phyloP scores from a whole-genome alignment of 2,797 vertebrate genomes.

The Brachyalestes nurse region DNA sequence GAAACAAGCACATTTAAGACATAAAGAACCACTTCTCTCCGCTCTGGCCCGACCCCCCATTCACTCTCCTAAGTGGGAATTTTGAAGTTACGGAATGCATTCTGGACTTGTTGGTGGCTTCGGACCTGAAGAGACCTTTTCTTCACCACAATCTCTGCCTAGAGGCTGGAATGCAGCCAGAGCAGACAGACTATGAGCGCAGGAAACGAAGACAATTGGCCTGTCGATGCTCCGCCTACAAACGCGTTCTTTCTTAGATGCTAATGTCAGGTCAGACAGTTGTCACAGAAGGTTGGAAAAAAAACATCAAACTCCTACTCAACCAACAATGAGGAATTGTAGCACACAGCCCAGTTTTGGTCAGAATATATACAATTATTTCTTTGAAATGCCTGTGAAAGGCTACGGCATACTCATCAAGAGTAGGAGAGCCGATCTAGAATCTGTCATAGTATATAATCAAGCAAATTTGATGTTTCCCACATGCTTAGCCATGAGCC shows the following conservation, averaged over 20 bases:
- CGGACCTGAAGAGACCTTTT: constrained; percentile 54
- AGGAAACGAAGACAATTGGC: constrained; percentile 30
- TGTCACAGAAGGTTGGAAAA: background rate
- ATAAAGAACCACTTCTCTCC: constrained; percentile 27
- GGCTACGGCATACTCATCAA: too few species aligned
- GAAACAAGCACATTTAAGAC: constrained; percentile 52
- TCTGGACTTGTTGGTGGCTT: constrained; percentile 68
- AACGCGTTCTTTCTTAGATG: background rate
- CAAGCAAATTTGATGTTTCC: too few species aligned
- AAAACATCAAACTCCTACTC: background rate
- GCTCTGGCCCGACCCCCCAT: constrained; percentile 23
- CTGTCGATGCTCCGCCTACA: background rate
- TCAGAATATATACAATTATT: background rate
- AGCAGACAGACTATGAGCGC: background rate
- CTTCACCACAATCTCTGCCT: constrained; percentile 48
- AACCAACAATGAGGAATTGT: background rate
- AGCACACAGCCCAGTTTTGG: background rate
- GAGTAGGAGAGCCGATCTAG: too few species aligned
- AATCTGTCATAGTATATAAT: too few species aligned
- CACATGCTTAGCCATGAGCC: too few species aligned
- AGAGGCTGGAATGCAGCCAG: constrained; percentile 31
- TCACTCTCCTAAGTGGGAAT: constrained; percentile 65
- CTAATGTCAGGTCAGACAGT: background rate
- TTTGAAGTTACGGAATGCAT: constrained; percentile 79
- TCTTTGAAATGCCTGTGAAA: background rate